Base-by-base conservation (phyloP, 2,888 invertebrate species). In the Tuta absoluta region DNA sequence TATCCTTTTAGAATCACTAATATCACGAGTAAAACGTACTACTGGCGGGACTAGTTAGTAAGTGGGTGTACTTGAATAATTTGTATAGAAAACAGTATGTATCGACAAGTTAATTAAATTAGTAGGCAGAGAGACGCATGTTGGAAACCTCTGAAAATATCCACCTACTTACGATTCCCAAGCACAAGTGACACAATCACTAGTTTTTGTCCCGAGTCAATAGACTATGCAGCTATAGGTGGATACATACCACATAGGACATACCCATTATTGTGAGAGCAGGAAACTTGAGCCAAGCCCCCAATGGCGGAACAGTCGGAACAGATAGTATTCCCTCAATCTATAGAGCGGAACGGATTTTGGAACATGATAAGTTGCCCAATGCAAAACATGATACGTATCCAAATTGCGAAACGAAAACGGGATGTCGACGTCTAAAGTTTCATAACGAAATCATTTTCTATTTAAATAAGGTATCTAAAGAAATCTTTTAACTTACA, bases 281-380 rank as follows among this genome's bases (percentile, higher is more conserved):
- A 75, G 95, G 95, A 85, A 95, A 95, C 66, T 94, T 72, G 86
- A 69, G 94, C 95, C 74, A 92, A 92, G 76, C 94, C 94, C 94
- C 82, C 93, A 93, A 94, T 86, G 94, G 94, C 84, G 95, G 28
- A 28, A 56, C 56, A 33, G 56, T 10, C 56, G 95, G 95, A 84
- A 95, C 95, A 75, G 93, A 91, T 95, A 95, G 82, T 93, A 93
- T 64, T 81, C 82, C 79, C 75, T 75, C 73, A 70, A 73, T 94
- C 95, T 89, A 94, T 19, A 95, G 94, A 71, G 89, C 87, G 71
- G 93, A 82, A 84, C 85, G 72, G 71, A 78, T 77, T 84, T 87
- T 69, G 77, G 81, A 75, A 76, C 69, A 78, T 80, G 76, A 80
- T 79, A 51, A 60, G 56, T 51, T 48, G 59, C 63, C 14, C 49